phyloP scores from a whole-genome alignment of 2,113 vertebrate species.

The Pseudolaguvia tuberculata region DNA sequence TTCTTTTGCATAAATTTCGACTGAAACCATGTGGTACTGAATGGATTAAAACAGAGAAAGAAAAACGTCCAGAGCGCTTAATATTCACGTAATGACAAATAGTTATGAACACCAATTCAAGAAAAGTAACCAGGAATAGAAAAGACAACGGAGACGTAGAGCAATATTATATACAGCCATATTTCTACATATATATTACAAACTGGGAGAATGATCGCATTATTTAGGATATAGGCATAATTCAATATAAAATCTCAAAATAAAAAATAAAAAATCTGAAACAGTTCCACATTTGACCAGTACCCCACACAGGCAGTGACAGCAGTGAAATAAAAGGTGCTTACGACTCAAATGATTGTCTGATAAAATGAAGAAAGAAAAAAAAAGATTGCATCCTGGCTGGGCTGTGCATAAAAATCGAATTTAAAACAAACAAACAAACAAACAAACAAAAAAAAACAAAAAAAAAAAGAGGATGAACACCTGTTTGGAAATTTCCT shows the following conservation, averaged over 20 bases:
- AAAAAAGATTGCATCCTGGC: constrained; percentile 82
- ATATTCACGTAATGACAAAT: constrained; percentile 78
- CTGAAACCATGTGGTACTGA: constrained; percentile 66
- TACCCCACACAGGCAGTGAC: constrained; percentile 99
- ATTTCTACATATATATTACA: constrained; percentile 99
- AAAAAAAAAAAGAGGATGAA: constrained; percentile 71
- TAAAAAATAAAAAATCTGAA: constrained; percentile 99
- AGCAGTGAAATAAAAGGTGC: constrained; percentile 98
- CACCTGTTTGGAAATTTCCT: constrained; percentile 83
- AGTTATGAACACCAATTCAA: constrained; percentile 85
- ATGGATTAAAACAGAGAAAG: constrained; percentile 62
- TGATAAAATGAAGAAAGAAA: constrained; percentile 80
- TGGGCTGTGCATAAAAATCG: constrained; percentile 54
- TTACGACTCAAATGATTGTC: constrained; percentile 99
- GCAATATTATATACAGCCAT: constrained; percentile 98
- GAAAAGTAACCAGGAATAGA: constrained; percentile 75
- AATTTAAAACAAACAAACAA: constrained; percentile 68
- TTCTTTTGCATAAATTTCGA: constrained; percentile 83
- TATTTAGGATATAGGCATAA: constrained; percentile 99
- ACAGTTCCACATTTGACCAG: constrained; percentile 98
- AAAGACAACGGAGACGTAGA: constrained; percentile 77
- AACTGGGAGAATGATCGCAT: constrained; percentile 96
- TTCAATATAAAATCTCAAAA: constrained; percentile 99
- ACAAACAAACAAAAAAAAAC: too few relatives aligned
- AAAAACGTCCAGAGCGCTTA: constrained; percentile 68